Evolutionary conservation across 1,140 invertebrate genomes (phyloP).

Genomic region (Drosophila oshimai): DNA sequence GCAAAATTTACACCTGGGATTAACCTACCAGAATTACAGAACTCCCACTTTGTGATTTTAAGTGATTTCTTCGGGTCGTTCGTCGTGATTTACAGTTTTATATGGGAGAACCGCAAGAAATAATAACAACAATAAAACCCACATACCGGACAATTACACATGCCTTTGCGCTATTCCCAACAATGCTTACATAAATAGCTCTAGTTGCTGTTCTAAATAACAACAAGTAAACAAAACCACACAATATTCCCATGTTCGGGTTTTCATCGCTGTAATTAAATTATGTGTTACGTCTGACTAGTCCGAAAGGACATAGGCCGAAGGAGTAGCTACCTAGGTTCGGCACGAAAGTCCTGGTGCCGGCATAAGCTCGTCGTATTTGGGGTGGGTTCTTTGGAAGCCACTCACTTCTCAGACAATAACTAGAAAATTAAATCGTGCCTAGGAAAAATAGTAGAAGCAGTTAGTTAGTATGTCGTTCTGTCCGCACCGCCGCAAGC

Average conservation of each 20-base stretch:
- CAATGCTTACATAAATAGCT: slow-evolving; percentile 56
- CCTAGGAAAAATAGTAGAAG: too few relatives aligned
- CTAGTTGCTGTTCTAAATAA: slow-evolving; percentile 20
- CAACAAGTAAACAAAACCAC: slow-evolving; percentile 21
- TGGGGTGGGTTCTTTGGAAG: too few relatives aligned
- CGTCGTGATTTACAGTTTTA: slow-evolving; percentile 27
- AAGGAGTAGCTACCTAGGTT: too few relatives aligned
- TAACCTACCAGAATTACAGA: slow-evolving; percentile 10
- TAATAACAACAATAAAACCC: slow-evolving; percentile 22
- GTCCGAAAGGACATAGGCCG: too few relatives aligned
- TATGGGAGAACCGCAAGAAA: slow-evolving; percentile 8
- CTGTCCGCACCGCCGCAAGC: too few relatives aligned
- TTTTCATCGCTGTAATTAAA: slow-evolving; percentile 45
- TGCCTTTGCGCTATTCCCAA: slow-evolving; percentile 62
- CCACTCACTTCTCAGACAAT: too few relatives aligned
- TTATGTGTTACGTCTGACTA: too few relatives aligned
- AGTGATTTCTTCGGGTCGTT: slow-evolving; percentile 20
- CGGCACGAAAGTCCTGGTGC: too few relatives aligned
- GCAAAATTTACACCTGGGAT: slow-evolving; percentile 33
- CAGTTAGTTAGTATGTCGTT: too few relatives aligned
- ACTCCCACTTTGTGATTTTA: slow-evolving; percentile 26
- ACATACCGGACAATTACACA: slow-evolving; percentile 42
- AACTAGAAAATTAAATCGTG: too few relatives aligned
- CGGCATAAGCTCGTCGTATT: too few relatives aligned
- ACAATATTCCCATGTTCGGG: slow-evolving; percentile 1